Evolutionary conservation across 2,113 vertebrate genomes (phyloP).

Genomic region (Fulmarus glacialis): DNA sequence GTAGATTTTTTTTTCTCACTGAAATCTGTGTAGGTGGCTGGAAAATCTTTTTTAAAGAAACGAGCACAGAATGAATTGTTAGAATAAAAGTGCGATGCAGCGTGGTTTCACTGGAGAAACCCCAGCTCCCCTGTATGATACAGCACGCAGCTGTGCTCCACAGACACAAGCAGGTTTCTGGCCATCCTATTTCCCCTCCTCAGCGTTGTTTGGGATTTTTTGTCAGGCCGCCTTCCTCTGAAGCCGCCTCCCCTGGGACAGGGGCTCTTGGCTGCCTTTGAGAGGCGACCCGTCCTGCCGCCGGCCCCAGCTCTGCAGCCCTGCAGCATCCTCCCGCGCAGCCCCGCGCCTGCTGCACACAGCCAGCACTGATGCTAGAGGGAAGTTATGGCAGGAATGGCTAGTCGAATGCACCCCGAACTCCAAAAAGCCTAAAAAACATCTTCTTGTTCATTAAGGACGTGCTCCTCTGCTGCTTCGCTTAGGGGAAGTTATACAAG

Average conservation of each 20-base stretch:
- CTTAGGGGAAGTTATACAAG: neutral
- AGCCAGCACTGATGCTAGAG: neutral
- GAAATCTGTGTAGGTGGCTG: neutral
- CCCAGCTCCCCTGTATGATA: neutral
- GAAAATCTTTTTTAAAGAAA: neutral
- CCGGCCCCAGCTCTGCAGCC: neutral
- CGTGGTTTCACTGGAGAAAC: neutral
- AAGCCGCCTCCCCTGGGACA: neutral
- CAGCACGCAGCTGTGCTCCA: neutral
- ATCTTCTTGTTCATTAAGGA: neutral
- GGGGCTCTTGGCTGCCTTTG: neutral
- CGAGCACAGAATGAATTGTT: neutral
- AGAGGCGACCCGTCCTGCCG: neutral
- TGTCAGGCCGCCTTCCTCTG: neutral
- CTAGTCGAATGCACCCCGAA: fast-evolving
- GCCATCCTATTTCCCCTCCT: neutral
- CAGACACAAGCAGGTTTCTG: neutral
- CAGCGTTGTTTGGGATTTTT: neutral
- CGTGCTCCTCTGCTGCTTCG: neutral
- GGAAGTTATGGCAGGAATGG: neutral
- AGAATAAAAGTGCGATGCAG: neutral
- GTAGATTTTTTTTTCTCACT: neutral
- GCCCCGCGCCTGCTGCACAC: fast-evolving
- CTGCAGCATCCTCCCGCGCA: neutral
- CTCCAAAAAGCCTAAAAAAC: neutral